Base-by-base conservation (phyloP, 2,888 invertebrate species). In the Acronicta psi region DNA sequence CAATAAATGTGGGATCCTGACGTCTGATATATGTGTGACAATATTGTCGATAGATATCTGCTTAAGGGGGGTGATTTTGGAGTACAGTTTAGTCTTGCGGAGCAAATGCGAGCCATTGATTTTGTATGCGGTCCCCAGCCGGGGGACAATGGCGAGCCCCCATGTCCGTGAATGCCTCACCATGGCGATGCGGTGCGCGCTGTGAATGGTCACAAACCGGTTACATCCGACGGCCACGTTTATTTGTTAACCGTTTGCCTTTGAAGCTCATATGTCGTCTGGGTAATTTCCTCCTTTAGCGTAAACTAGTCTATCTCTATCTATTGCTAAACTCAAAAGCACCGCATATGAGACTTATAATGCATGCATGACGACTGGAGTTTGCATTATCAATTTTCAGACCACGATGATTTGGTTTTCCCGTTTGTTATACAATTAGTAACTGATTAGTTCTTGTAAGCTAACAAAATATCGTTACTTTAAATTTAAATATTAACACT, bases 31-130 rank as follows among this genome's bases (percentile, higher is more conserved):
- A 69, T 47, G 14, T 47, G 36, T 14, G 25, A 18, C 41, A 46
- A 59, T 49, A 47, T 54, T 40, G 46, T 11, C 40, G 25, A 55
- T 44, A 38, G 34, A 49, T 52, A 51, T 54, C 46, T 58, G 37
- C 41, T 52, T 46, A 43, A 38, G 41, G 54, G 20, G 23, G 23
- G 47, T 55, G 34, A 56, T 55, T 58, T 52, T 11, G 43, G 43
- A 53, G 29, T 62, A 49, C 45, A 59, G 55, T 49, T 51, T 59
- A 63, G 45, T 53, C 34, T 59, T 55, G 56, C 43, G 49, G 83
- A 61, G 80, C 77, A 83, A 87, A 83, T 83, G 76, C 73, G 67
- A 58, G 64, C 68, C 77, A 83, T 86, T 85, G 85, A 84, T 84
- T 84, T 80, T 81, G 82, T 80, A 75, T 77, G 78, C 69, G 68